Conservation (phyloP, 2,888 invertebrate species). For the Tenodera sinensis region DNA sequence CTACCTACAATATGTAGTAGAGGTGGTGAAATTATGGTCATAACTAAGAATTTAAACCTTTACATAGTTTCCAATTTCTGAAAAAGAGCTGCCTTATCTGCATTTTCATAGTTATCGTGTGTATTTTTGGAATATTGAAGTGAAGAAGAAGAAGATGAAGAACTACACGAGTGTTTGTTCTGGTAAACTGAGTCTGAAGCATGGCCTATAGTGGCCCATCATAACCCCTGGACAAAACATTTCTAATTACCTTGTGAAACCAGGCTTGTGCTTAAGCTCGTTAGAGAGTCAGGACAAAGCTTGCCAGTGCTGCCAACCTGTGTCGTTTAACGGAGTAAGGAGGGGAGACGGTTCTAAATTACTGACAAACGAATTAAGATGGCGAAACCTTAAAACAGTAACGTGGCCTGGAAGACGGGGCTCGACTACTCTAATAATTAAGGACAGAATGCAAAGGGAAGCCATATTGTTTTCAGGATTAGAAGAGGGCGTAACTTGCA, state of each 20-base stretch:
- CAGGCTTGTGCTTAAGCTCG: not conserved
- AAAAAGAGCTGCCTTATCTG: no score
- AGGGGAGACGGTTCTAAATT: not conserved
- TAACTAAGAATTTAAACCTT: no score
- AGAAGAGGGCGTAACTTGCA: not conserved
- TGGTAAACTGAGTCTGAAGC: no score
- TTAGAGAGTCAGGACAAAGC: not conserved
- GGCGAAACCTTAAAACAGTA: constrained; percentile 6
- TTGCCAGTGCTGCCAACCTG: not conserved
- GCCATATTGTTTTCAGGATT: not conserved
- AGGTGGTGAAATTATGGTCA: no score
- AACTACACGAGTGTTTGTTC: no score
- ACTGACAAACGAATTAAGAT: constrained; percentile 7
- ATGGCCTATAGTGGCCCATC: not conserved
- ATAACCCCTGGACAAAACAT: not conserved
- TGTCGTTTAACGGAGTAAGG: not conserved
- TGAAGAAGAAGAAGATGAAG: no score
- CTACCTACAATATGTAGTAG: no score
- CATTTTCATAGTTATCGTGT: no score
- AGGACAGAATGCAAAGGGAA: not conserved
- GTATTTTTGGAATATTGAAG: no score
- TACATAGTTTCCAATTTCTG: no score
- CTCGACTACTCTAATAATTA: not conserved
- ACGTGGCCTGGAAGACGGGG: not conserved
- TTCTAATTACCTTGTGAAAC: not conserved